A percentile compares a stretch with the other conserved stretches of the same genome.
Evolutionary conservation across 2,888 invertebrate genomes (phyloP).

Genomic region (Pyralis farinalis): DNA sequence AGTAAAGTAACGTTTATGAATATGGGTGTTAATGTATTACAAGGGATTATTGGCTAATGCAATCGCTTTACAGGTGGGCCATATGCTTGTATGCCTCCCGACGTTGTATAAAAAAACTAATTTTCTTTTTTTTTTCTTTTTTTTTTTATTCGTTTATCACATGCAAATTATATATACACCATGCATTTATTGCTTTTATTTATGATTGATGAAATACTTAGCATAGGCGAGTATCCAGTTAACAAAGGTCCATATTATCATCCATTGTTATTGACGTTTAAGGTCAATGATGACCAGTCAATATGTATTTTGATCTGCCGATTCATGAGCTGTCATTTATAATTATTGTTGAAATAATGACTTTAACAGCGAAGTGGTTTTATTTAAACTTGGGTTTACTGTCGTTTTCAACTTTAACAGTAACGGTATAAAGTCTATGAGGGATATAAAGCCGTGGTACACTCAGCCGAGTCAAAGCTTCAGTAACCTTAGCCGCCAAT

Average conservation of each 20-base stretch:
- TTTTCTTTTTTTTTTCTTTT: too few relatives aligned
- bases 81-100: too few relatives aligned
- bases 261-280: conserved; percentile 3
- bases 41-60: too few relatives aligned
- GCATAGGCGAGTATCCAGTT: conserved; percentile 1
- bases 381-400: neutral
- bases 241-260: conserved; percentile 6
- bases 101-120: too few relatives aligned
- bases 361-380: conserved; percentile 12
- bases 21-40: too few relatives aligned
- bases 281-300: conserved; percentile 11
- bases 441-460: neutral
- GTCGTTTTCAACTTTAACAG: neutral
- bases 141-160: too few relatives aligned
- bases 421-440: neutral
- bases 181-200: too few relatives aligned
- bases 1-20: too few relatives aligned
- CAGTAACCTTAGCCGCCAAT: conserved; percentile 27
- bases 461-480: conserved; percentile 10
- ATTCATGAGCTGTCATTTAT: conserved; percentile 23
- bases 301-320: conserved; percentile 10
- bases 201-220: too few relatives aligned
- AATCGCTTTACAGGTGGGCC: too few relatives aligned
- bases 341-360: conserved; percentile 25
- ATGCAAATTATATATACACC: too few relatives aligned